phyloP scores from a whole-genome alignment of 2,888 invertebrate genomes.

The Eugnorisma glareosa region DNA sequence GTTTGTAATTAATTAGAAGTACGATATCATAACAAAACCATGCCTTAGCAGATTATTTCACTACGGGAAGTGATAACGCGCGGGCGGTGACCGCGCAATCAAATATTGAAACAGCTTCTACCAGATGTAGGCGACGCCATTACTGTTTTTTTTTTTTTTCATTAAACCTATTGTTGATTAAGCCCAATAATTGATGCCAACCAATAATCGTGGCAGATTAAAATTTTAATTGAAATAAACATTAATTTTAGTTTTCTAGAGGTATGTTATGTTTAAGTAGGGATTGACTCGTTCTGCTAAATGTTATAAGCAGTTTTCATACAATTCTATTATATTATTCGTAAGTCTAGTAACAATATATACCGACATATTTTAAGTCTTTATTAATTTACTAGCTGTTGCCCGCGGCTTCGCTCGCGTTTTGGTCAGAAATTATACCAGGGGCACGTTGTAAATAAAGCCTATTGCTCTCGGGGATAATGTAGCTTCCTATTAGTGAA shows the following conservation, averaged over 20 bases:
- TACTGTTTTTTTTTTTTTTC: slow-evolving; percentile 62
- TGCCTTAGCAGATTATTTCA: slow-evolving; percentile 61
- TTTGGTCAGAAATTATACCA: no score
- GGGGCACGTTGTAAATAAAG: no score
- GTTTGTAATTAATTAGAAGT: slow-evolving; percentile 46
- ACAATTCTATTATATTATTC: background rate
- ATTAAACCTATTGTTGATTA: slow-evolving; percentile 23
- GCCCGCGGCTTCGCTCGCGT: no score
- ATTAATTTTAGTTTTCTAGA: background rate
- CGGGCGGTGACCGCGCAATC: slow-evolving; percentile 79
- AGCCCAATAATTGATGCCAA: slow-evolving; percentile 17
- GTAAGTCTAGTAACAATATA: no score
- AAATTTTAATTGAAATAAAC: background rate
- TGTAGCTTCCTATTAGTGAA: no score
- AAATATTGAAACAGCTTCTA: slow-evolving; percentile 80
- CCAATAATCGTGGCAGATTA: background rate
- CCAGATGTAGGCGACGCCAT: slow-evolving; percentile 71
- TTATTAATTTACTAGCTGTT: background rate
- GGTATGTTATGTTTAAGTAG: background rate
- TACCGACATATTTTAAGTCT: background rate
- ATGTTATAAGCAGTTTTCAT: background rate
- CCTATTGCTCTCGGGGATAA: no score
- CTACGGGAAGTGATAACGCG: slow-evolving; percentile 76
- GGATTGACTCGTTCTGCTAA: background rate
- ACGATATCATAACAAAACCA: slow-evolving; percentile 37